Base-by-base conservation (phyloP, 2,113 vertebrate genomes). In the Paramormyrops kingsleyae region DNA sequence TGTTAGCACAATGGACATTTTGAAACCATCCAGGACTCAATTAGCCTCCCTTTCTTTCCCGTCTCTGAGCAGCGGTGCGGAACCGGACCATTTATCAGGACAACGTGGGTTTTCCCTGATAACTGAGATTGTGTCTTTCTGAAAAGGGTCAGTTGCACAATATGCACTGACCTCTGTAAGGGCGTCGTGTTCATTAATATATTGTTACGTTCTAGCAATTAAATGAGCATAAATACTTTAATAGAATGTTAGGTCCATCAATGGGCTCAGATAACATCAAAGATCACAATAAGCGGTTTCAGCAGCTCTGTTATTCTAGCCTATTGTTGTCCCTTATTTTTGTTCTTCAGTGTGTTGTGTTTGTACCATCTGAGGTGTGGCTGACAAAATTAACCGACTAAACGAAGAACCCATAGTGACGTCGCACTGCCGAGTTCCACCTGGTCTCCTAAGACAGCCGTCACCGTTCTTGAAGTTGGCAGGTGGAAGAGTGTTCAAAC, bases 401-500 rank as follows among this genome's bases (percentile, higher is more conserved):
- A 52, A 86, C 9, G 84, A 52, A 86, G 21, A 12, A 17, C 8
- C 24, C 46, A 5, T 10, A 50, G 46, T 35, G 5, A 21, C 17
- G 6, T 42, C 13, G 39, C 27, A 24, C 50, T 87, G 15, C 21
- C 19, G 24, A 15, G 84, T 86, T 86, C 5, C 42, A 19, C 44
- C 83, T 83, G 52, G 27, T 89, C 12, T 80, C 35, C 35, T 39
- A 80, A 80, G 35, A 42, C 31, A 27, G 19, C 17, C 6, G 12
- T 44, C 85, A 91, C 88, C 59, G 1, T 52, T 89, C 27, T 42
- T 91, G 47, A 83, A 17, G 56, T 53, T 87, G 88, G 88, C 90
- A 91, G 91, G 91, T 93, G 92, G 85, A 89, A 49, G 15, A n/a
- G 15, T 24, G 35, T 62, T 91, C 91, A 86, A 89, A 91, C 89